Base-by-base conservation (phyloP, 2,113 vertebrate species). In the Oriolus oriolus region DNA sequence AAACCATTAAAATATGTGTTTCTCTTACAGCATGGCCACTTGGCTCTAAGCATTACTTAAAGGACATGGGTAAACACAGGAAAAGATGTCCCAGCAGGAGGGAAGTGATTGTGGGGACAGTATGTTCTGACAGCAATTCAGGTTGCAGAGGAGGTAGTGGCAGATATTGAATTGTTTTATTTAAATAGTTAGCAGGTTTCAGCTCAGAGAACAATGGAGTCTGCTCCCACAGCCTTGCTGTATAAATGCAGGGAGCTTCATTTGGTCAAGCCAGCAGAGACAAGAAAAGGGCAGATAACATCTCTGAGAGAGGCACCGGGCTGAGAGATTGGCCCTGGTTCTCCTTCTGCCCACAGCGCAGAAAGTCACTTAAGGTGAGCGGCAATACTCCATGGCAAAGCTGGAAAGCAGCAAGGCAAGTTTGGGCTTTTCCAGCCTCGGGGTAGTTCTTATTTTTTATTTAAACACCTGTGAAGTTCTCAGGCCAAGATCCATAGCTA, bases 1-100 rank as follows among this genome's bases (percentile, higher is more conserved):
- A 80, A 93, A 90, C n/a, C 44, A 79, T 92, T 89, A 82, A 94
- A 95, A 92, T 82, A 86, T 5, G n/a, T 94, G 91, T 82, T 92
- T 93, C 66, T 86, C 37, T 96, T 94, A 90, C 73, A 94, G 95
- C 85, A 87, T 65, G 91, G 87, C 42, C 41, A 47, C 92, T 95
- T 94, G 91, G 73, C 49, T 86, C 64, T 80, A 79, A 93, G 66
- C 71, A 69, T 95, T 89, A 76, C 76, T 89, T 94, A 87, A 94
- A 96, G 95, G 66, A 74, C 94, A 84, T 70, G 93, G 33, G 39
- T 88, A 97, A 97, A 96, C 93, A 95, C 64, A 93, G 69, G 33
- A 90, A 88, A 96, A 89, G 94, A 91, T 74, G 59, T 83, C 90
- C 50, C 95, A 88, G 93, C 39, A 78, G 92, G 95, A 94, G 85